These are phyloP conservation scores for Caenorhabditis drosophilae DNA, from an alignment of 2,888 invertebrate species.

Conservation along the genomic window DNA sequence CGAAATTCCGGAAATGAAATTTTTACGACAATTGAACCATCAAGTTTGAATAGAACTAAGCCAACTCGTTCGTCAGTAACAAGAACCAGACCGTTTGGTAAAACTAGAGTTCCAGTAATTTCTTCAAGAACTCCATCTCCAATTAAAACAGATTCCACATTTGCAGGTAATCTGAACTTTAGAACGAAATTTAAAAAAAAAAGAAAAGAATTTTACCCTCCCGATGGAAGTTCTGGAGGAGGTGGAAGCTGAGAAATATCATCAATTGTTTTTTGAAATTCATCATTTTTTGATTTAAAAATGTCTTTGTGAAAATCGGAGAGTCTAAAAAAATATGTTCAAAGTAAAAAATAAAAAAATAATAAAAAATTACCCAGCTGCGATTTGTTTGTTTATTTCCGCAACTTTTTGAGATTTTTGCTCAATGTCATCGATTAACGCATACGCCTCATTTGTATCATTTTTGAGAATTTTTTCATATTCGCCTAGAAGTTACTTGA, in stretches of 20 bases:
- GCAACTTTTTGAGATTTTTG: constrained; percentile 22
- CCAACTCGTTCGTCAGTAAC: constrained; percentile 44
- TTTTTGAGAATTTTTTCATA: constrained; percentile 30
- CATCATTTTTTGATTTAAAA: neutral
- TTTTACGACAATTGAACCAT: constrained; percentile 33
- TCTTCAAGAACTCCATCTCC: constrained; percentile 38
- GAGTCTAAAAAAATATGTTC: neutral
- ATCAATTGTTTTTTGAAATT: constrained; percentile 33
- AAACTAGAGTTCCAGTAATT: constrained; percentile 43
- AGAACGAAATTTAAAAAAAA: neutral
- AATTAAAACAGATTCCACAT: constrained; percentile 48
- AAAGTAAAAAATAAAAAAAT: neutral
- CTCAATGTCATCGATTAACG: constrained; percentile 32
- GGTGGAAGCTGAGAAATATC: constrained; percentile 28
- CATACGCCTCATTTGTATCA: constrained; percentile 15
- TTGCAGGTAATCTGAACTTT: constrained; percentile 32
- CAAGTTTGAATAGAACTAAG: constrained; percentile 42
- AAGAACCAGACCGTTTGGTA: constrained; percentile 40
- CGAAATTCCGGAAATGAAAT: constrained; percentile 37
- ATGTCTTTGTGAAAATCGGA: neutral
- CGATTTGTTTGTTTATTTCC: constrained; percentile 22
- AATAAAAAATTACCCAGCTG: constrained; percentile 11
- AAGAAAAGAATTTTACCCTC: constrained; percentile 14
- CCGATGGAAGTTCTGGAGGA: constrained; percentile 25
- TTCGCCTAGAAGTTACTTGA: constrained; percentile 27